Evolutionary conservation across 2,113 vertebrate genomes (phyloP), one percentile per base, ranked within the genome.

Genomic region (Periophthalmus modestus): DNA sequence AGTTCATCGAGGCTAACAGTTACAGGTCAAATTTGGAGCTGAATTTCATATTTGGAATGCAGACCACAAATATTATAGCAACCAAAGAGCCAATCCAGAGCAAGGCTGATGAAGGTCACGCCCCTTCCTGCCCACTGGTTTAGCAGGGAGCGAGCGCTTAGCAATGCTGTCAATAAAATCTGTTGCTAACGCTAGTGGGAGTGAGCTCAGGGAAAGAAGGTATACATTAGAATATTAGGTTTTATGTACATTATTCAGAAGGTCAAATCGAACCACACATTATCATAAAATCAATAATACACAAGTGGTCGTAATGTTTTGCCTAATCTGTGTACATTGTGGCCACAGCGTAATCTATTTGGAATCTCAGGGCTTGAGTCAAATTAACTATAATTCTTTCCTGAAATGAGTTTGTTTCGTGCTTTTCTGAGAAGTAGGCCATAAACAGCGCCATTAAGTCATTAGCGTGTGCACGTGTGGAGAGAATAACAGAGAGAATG

Each of bases 291-390:
- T 21, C n/a, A 24, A 59, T 1, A 28, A 4, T 12, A 59, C 7
- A 10, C 39, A 43, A 13, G 21, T 15, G 23, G 57, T 59, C 57
- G 0, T 33, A 61, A 61, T 61, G 24, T 61, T 24, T 13, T 58
- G 2, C 19, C 58, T 61, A 2, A 34, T 62, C 28, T 18, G 69
- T 39, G 34, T 4, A 36, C 10, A 80, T 73, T 62, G 69, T 57
- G 36, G 62, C 61, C 68, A 76, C 46, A 52, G 59, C 65, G 33
- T 73, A 46, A 82, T 79, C 80, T 76, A 69, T 23, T 43, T 11
- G 71, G 78, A 83, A 52, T 73, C 74, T 52, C 11, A 54, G 63
- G 67, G 76, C 76, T 85, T 80, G 78, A 72, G 82, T 81, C 77
- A 78, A 84, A 77, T 81, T 80, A 79, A 48, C 77, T 66, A 77